Evolutionary conservation across 2,797 vertebrate genomes (phyloP).

Genomic region (Phataginus tetradactyla): DNA sequence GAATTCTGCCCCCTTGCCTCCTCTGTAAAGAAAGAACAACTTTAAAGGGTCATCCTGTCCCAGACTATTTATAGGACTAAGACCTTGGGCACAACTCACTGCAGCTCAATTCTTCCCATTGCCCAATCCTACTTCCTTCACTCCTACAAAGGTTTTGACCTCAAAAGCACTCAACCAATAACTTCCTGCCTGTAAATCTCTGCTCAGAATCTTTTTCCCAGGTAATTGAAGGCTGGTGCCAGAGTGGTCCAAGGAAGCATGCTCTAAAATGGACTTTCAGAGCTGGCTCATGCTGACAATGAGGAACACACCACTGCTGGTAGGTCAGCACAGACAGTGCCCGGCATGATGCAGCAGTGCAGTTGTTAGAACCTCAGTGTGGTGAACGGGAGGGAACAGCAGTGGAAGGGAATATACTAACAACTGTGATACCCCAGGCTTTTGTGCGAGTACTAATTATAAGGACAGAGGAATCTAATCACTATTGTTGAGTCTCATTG

Average conservation of each 20-base stretch:
- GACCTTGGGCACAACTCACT: not conserved
- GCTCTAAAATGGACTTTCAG: not conserved
- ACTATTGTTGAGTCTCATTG: not conserved
- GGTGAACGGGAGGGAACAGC: not conserved
- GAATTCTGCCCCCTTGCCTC: not conserved
- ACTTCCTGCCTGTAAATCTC: not conserved
- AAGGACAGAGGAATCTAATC: conserved; percentile 6
- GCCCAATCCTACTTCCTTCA: not conserved
- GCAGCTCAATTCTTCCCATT: not conserved
- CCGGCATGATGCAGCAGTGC: not conserved
- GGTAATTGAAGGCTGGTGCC: not conserved
- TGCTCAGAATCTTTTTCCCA: conserved; percentile 13
- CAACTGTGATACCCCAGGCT: not conserved
- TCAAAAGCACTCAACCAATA: not conserved
- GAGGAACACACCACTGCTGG: not conserved
- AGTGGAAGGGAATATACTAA: not conserved
- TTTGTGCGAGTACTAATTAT: not conserved
- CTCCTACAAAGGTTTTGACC: not conserved
- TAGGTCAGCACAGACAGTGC: not conserved
- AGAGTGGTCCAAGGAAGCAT: not conserved
- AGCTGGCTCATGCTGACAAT: not conserved
- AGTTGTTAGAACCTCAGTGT: not conserved
- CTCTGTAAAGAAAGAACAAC: not conserved
- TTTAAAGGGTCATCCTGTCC: not conserved
- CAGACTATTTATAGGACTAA: not conserved